phyloP scores from a whole-genome alignment of 2,797 vertebrate species.

The Heliangelus exortis region DNA sequence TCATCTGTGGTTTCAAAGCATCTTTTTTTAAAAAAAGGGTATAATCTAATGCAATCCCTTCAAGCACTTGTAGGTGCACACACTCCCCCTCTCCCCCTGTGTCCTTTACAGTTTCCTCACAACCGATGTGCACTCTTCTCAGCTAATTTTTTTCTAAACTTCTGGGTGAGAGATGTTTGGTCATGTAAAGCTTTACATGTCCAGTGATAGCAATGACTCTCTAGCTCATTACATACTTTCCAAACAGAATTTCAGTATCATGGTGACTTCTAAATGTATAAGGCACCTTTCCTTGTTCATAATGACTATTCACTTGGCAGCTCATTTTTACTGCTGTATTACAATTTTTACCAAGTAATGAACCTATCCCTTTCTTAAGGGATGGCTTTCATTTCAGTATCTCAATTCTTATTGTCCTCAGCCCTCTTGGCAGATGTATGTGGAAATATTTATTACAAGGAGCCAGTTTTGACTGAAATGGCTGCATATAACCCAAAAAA shows the following conservation, averaged over 20 bases:
- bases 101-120: not conserved
- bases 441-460: not conserved
- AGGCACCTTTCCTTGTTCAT: not conserved
- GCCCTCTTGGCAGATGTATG: not conserved
- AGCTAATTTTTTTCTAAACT: not conserved
- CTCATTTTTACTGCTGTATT: not conserved
- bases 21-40: not conserved
- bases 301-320: slow-evolving; percentile 17
- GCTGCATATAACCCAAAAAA: not conserved
- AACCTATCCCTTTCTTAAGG: slow-evolving; percentile 22
- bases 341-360: not conserved
- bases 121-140: not conserved
- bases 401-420: slow-evolving; percentile 24
- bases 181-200: not conserved
- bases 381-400: not conserved
- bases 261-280: not conserved
- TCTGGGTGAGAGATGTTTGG: not conserved
- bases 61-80: not conserved
- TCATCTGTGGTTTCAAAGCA: not conserved
- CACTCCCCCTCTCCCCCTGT: not conserved
- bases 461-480: not conserved
- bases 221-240: not conserved
- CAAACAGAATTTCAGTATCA: not conserved
- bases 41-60: not conserved
- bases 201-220: not conserved